These are phyloP conservation scores for Macroglossus sobrinus DNA, from an alignment of 2,113 vertebrate species.

Conservation along the genomic window DNA sequence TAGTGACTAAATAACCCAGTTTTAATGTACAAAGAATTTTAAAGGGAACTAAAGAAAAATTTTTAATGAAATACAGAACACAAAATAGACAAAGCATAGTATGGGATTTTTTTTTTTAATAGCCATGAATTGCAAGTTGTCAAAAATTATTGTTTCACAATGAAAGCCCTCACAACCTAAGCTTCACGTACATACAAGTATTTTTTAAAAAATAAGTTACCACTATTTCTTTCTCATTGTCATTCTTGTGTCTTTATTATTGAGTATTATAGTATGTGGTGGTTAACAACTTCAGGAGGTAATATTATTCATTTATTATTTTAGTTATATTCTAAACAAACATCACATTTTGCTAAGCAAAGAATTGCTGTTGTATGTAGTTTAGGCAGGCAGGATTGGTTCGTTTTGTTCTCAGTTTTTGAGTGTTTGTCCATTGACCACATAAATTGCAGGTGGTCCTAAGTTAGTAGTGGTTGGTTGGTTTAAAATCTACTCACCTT, in stretches of 20 bases:
- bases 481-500: constrained; percentile 9
- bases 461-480: not conserved
- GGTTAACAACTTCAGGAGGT: not conserved
- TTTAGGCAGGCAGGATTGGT: not conserved
- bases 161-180: constrained; percentile 14
- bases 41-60: not conserved
- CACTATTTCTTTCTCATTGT: not conserved
- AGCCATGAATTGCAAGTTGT: not conserved
- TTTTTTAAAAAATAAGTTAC: not conserved
- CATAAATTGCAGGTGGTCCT: not conserved
- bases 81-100: not conserved
- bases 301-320: not conserved
- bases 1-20: not conserved
- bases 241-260: not conserved
- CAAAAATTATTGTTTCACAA: not conserved
- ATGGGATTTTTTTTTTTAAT: not conserved
- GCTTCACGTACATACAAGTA: not conserved
- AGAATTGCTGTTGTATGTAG: constrained; percentile 41
- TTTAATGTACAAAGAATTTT: not conserved
- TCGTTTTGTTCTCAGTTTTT: not conserved
- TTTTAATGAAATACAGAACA: not conserved
- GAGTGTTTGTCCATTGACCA: not conserved
- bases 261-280: not conserved
- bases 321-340: constrained; percentile 28
- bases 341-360: constrained; percentile 21